Evolutionary conservation across 2,888 invertebrate genomes (phyloP), one percentile per base, ranked within the genome.

Genomic region (Chloromyia formosa): DNA sequence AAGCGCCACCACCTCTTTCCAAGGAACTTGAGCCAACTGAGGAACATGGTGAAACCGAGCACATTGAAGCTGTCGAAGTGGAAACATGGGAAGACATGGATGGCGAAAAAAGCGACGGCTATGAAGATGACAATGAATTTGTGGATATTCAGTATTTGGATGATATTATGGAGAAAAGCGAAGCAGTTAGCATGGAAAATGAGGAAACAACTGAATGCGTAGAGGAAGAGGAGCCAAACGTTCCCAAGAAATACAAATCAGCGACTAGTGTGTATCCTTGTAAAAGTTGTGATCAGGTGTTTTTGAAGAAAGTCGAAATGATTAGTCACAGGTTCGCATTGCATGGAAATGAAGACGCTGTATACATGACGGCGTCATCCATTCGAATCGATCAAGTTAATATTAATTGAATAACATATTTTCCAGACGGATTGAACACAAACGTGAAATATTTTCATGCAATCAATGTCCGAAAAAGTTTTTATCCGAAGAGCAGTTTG

Each of bases 401-500:
- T 35, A 35, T 35, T 35, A 35, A 35, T n/a, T n/a, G n/a, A 35
- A 35, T 35, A 35, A 35, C 2, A 35, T 4, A 35, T 35, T 7
- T 40, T 69, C 9, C 49, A 79, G 80, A 61, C 78, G 73, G 62
- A 54, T 73, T 3, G 56, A 69, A 0, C 81, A 80, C 74, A 68
- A 74, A 22, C 66, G 74, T 40, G 66, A 73, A 18, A 78, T 72
- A 61, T 79, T 75, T 75, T 69, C 75, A 0, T 81, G 81, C 62
- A 69, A 66, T 5, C 64, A 76, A 14, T 81, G 81, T 49, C 69
- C 75, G 0, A 80, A 79, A 68, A 66, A 77, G 18, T 76, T 80
- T 42, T 79, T 78, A 54, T 79, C 80, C 4, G 64, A 76, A 22
- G 77, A 80, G 20, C 75, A 77, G 0, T 76, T 80, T 10, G 62